A percentile compares a stretch with the other conserved stretches of the same genome.
These are phyloP conservation scores for Gadopsis bispinosus DNA, from an alignment of 2,797 vertebrate genomes.

Conservation along the genomic window DNA sequence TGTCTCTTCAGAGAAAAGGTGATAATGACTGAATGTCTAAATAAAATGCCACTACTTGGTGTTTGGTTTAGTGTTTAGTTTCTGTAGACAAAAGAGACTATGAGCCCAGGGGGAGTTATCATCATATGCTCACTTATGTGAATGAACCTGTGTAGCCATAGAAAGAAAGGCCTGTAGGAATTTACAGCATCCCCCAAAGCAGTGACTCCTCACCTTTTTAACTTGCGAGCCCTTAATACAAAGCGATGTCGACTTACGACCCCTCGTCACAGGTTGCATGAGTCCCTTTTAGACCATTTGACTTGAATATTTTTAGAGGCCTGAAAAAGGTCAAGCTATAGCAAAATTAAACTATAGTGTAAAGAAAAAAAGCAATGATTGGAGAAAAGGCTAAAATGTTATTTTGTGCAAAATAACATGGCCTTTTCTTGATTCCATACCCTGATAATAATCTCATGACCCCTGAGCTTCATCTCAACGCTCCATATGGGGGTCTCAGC, in stretches of 20 bases:
- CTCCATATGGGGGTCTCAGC: background rate
- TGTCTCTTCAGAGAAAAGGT: background rate
- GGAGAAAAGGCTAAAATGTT: background rate
- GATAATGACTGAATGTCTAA: background rate
- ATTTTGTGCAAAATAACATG: background rate
- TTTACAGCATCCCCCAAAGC: background rate
- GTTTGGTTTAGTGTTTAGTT: background rate
- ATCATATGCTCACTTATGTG: background rate
- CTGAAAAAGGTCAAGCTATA: background rate
- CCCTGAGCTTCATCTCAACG: background rate
- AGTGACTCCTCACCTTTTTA: background rate
- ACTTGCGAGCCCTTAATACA: background rate
- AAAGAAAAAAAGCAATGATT: background rate
- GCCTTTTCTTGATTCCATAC: background rate
- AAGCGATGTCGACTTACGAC: background rate
- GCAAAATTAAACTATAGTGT: background rate
- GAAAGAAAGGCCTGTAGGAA: background rate
- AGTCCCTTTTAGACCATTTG: background rate
- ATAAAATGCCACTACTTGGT: background rate
- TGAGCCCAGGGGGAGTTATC: background rate
- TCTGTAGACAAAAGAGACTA: background rate
- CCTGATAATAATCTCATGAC: background rate
- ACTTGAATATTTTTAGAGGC: slow-evolving; percentile 9
- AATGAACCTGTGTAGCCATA: background rate
- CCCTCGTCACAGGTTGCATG: background rate